Percentiles rank a stretch among this genome's conserved stretches.
These are phyloP conservation scores for Aporrectodea caliginosa DNA, from an alignment of 1,140 invertebrate species.

Conservation along the genomic window DNA sequence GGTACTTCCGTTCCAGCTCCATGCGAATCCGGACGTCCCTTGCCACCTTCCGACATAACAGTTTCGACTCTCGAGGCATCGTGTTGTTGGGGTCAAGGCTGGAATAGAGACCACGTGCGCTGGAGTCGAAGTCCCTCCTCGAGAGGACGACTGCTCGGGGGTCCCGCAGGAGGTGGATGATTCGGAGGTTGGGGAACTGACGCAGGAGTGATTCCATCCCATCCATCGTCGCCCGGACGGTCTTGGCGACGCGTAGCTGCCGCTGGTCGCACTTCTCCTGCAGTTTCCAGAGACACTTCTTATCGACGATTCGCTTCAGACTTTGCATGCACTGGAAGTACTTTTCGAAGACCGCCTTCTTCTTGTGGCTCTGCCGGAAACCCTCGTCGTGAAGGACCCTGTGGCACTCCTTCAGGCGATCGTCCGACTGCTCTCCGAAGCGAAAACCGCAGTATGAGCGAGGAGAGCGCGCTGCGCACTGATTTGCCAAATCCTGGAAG, in stretches of 20 bases:
- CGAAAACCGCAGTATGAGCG: not conserved
- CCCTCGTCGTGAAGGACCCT: not conserved
- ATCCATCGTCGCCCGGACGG: not conserved
- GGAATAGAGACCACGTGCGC: not conserved
- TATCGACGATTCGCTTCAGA: not conserved
- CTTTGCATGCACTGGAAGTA: not conserved
- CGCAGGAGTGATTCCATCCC: not conserved
- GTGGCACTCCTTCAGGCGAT: slow-evolving; percentile 5
- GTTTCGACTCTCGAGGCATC: not conserved
- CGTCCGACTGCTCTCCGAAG: not conserved
- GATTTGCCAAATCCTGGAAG: not conserved
- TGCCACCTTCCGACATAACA: not conserved
- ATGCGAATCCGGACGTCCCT: not conserved
- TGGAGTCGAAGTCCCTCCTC: not conserved
- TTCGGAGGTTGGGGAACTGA: not conserved
- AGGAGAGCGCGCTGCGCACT: not conserved
- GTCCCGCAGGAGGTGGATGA: not conserved
- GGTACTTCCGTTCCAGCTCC: not conserved
- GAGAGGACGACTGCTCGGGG: slow-evolving; percentile 1
- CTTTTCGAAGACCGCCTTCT: not conserved
- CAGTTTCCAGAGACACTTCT: not conserved
- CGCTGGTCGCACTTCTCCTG: not conserved
- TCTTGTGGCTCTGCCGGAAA: not conserved
- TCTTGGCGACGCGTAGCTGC: not conserved
- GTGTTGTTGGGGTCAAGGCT: not conserved